Base-by-base conservation (phyloP, 92 coral and sea anemone genomes). In the Porites rus region DNA sequence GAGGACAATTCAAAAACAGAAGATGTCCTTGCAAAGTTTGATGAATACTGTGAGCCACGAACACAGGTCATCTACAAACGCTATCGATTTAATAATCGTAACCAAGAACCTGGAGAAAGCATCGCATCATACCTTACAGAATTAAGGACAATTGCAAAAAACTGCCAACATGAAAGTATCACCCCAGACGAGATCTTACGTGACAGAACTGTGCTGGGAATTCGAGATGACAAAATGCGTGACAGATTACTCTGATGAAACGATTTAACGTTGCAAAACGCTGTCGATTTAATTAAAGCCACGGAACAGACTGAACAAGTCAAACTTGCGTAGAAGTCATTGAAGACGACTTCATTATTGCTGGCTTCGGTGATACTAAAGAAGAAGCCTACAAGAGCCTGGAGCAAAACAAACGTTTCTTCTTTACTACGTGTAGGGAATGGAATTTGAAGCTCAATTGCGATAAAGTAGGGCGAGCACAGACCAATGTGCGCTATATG, bases 11-110 rank as follows among this genome's bases (percentile, higher is more conserved):
- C 74, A 16, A 43, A 86, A 46, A 84, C 75, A 75, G 88, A 61
- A 2, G 75, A 84, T 52, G 82, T 84, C 21, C 84, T 76, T 7
- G 73, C 70, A 60, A 76, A 85, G 65, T 85, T 85, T 19, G 88
- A 85, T 53, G 80, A 21, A 63, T 25, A 83, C 77, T 72, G 87
- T 54, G 85, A 72, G 77, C 77, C 76, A 54, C 82, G 93, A 65
- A 90, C 83, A 51, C 90, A 90, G 75, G 92, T 92, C 16, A 92
- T 92, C 59, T 92, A 92, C 79, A 91, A 92, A 85, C 84, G 95
- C 19, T 90, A 84, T 58, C 79, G 91, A 51, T 91, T 91, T 61
- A 91, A 91, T 67, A 89, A 88, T 59, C 85, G 90, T 28, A 89
- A 85, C 58, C 92, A 92, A 72, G 92, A 92, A 72, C 77, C 84